Base-by-base conservation (phyloP, 1,140 invertebrate genomes). In the Cherax quadricarinatus region DNA sequence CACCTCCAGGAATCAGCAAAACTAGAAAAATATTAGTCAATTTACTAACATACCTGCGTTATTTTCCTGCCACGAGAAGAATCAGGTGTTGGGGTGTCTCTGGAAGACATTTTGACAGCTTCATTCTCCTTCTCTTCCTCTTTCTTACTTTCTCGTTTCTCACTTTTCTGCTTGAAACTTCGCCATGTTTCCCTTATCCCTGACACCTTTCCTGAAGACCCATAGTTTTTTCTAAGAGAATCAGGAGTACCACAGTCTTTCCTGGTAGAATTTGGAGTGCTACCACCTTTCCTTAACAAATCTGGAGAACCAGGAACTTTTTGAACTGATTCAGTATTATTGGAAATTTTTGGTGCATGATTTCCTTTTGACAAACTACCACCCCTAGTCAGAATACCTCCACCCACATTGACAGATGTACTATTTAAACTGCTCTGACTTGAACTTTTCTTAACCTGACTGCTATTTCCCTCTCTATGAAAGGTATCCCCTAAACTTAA, bases 41-140 rank as follows among this genome's bases (percentile, higher is more conserved):
- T 41, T 53, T 5, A 51, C 7, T 16, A 86, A 48, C 83, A 30
- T 53, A 93, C 83, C 79, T 57, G 84, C 21, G 81, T 91, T 5
- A 79, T 82, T 53, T 88, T 93, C 24, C 89, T 79, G 51, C 84
- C 18, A 66, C 82, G 82, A 60, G 88, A 53, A 10, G 88, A 86
- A 41, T 90, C 84, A 62, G 88, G 80, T 12, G 88, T 75, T 57
- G 82, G 84, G 18, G 75, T 78, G 16, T 91, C 84, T 75, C 89
- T 86, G 7, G 75, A 18, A 1, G 83, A 70, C 30, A 84, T 60
- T 81, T 12, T 81, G 10, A 10, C 18, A 16, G 6, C 51, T 49
- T 91, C 89, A 49, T 79, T 86, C 41, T 85, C 89, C 70, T 80
- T 91, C 21, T 86, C 84, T 24, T 91, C 89, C 16, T 89, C 79